A percentile compares a stretch with the other conserved stretches of the same genome.
These are phyloP conservation scores for Sciurus carolinensis DNA, from an alignment of 2,797 vertebrate genomes.

Conservation along the genomic window DNA sequence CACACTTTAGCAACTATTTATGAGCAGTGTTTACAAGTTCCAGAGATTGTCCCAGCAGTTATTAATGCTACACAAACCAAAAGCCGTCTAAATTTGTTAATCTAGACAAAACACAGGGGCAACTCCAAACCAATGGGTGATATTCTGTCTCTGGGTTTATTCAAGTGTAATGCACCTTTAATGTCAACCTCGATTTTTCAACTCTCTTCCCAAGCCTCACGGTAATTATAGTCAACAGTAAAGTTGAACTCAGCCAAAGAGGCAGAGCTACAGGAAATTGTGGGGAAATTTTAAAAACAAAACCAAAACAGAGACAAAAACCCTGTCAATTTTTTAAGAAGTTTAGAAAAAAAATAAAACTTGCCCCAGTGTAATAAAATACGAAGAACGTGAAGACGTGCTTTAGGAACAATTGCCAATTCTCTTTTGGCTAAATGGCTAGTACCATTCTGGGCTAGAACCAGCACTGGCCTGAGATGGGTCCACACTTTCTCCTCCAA, in stretches of 20 bases:
- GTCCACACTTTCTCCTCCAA: constrained; percentile 68
- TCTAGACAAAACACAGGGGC: constrained; percentile 71
- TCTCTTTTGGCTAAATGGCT: neutral
- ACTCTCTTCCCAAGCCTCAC: constrained; percentile 59
- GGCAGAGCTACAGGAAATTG: constrained; percentile 74
- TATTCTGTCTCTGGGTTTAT: constrained; percentile 69
- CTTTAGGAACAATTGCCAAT: rapidly evolving
- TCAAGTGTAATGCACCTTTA: constrained; percentile 66
- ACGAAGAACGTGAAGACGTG: neutral
- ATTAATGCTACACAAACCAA: constrained; percentile 53
- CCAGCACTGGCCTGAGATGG: constrained; percentile 52
- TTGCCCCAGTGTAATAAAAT: neutral
- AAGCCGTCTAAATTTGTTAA: constrained; percentile 69
- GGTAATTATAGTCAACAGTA: constrained; percentile 72
- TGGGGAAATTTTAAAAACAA: constrained; percentile 81
- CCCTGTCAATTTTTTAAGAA: constrained; percentile 66
- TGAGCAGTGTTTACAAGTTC: constrained; percentile 71
- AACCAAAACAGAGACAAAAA: constrained; percentile 78
- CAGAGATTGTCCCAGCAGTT: constrained; percentile 52
- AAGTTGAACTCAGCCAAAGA: constrained; percentile 68
- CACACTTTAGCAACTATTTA: constrained; percentile 70
- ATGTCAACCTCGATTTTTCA: constrained; percentile 75
- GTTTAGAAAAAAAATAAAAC: constrained; percentile 40
- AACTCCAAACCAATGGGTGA: neutral
- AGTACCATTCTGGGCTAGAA: neutral